A percentile compares a stretch with the other conserved stretches of the same genome.
phyloP scores from a whole-genome alignment of 1,140 invertebrate genomes.

The Ceratosolen solmsi region DNA sequence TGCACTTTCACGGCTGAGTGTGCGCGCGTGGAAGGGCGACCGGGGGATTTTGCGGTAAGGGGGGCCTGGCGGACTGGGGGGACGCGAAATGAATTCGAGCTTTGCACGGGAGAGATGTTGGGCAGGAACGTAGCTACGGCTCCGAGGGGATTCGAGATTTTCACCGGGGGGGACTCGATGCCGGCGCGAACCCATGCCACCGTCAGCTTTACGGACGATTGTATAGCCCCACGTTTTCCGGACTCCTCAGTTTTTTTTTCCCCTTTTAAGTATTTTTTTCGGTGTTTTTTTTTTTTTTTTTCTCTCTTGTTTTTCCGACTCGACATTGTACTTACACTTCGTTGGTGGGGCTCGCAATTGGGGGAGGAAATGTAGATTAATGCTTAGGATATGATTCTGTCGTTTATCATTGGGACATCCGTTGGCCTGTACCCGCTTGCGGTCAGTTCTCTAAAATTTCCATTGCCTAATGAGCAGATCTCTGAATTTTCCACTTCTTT shows the following conservation, averaged over 20 bases:
- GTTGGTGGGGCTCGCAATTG: background rate
- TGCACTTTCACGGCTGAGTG: background rate
- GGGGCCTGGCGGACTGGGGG: background rate
- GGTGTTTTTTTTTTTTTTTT: background rate
- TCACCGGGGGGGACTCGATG: background rate
- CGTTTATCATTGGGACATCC: background rate
- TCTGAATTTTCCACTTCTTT: background rate
- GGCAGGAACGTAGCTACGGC: constrained; percentile 41
- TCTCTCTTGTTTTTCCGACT: background rate
- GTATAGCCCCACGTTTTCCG: background rate
- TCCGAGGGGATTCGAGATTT: constrained; percentile 2
- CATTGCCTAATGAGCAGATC: background rate
- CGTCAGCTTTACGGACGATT: background rate
- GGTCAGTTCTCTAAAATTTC: background rate
- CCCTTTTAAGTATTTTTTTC: background rate
- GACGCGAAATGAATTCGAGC: constrained; percentile 32
- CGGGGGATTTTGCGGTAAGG: background rate
- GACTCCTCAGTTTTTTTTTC: background rate
- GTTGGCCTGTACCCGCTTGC: background rate
- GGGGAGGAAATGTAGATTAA: background rate
- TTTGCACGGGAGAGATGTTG: constrained; percentile 9
- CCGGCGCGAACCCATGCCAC: background rate
- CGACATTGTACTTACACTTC: background rate
- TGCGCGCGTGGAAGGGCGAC: background rate
- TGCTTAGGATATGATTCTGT: background rate